These are phyloP conservation scores for Chrysolina haemoptera DNA, from an alignment of 2,888 invertebrate genomes.

Conservation along the genomic window DNA sequence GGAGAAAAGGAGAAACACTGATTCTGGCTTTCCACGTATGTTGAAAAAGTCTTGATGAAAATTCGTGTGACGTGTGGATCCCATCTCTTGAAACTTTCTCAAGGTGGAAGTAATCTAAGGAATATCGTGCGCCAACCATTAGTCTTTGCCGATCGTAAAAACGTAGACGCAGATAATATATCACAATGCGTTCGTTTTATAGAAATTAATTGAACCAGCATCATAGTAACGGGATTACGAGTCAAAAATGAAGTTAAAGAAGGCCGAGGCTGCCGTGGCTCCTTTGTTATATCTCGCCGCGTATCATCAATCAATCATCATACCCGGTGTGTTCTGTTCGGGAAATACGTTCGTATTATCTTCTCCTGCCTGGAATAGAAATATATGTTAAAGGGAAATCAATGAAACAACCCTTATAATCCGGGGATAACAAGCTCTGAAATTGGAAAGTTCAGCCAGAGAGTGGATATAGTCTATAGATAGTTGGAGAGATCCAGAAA, in stretches of 20 bases:
- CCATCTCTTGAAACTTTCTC: background rate
- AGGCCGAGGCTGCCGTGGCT: constrained; percentile 15
- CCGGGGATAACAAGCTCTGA: constrained; percentile 54
- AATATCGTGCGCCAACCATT: constrained; percentile 3
- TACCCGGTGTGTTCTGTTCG: background rate
- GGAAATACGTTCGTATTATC: constrained; percentile 14
- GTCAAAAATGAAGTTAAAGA: constrained; percentile 27
- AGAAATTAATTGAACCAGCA: constrained; percentile 24
- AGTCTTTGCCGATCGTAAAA: background rate
- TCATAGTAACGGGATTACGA: constrained; percentile 11
- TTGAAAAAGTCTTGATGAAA: background rate
- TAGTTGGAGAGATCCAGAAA: constrained; percentile 24
- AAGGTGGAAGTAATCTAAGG: background rate
- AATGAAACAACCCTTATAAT: constrained; percentile 57
- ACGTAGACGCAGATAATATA: constrained; percentile 15
- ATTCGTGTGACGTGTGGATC: background rate
- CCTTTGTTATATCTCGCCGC: constrained; percentile 26
- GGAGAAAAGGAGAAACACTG: no score
- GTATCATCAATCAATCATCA: constrained; percentile 34
- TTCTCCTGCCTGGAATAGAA: constrained; percentile 32
- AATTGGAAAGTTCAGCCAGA: constrained; percentile 45
- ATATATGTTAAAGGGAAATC: constrained; percentile 55
- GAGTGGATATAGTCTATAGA: constrained; percentile 42
- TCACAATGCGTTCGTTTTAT: constrained; percentile 22
- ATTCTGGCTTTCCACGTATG: no score